Evolutionary conservation across 2,113 vertebrate species (phyloP).

Genomic region (Tapirus terrestris): DNA sequence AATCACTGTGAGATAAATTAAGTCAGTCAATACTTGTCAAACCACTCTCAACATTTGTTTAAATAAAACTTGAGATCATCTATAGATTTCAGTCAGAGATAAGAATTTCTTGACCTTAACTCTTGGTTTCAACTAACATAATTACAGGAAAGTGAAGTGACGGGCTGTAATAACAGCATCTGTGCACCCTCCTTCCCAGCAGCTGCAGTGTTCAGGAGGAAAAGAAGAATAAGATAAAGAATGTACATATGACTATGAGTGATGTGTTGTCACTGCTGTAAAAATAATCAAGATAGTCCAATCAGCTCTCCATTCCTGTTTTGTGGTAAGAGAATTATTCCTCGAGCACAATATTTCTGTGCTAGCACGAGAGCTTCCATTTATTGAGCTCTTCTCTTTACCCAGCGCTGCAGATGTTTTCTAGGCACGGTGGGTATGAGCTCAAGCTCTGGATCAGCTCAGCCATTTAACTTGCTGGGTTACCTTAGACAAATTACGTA

Average conservation of each 20-base stretch:
- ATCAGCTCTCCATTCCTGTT: background rate
- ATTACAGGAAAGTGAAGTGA: background rate
- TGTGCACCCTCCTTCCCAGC: constrained; percentile 68
- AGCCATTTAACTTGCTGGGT: background rate
- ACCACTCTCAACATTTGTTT: background rate
- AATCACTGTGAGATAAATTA: background rate
- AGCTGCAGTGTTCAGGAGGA: constrained; percentile 43
- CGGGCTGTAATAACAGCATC: background rate
- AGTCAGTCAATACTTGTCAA: background rate
- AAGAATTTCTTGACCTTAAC: background rate
- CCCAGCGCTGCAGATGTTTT: background rate
- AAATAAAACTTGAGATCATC: background rate
- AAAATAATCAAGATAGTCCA: background rate
- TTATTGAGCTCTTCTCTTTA: background rate
- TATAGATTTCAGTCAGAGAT: background rate
- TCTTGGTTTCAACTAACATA: background rate
- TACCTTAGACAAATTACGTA: background rate
- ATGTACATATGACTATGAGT: background rate
- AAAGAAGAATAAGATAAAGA: constrained; percentile 47
- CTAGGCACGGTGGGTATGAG: background rate
- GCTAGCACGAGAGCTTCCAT: background rate
- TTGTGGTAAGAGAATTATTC: background rate
- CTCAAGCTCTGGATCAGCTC: background rate
- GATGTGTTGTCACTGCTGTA: constrained; percentile 54
- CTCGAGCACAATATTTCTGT: background rate